phyloP scores from a whole-genome alignment of 2,797 vertebrate genomes.

The Benthosema pterotum region DNA sequence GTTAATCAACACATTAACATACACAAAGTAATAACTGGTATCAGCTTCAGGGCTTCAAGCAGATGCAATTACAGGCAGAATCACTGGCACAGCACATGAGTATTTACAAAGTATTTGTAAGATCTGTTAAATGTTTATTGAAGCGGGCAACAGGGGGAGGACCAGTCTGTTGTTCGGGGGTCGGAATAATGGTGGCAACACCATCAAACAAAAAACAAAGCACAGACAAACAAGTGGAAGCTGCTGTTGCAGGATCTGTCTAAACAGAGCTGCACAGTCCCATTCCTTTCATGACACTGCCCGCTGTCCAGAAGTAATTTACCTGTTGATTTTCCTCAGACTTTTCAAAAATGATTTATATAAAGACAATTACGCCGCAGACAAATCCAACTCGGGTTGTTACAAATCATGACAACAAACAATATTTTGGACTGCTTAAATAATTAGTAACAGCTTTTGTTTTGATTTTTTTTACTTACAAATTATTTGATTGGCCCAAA shows the following conservation, averaged over 20 bases:
- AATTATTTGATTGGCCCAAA: too few species aligned
- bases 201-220: conserved; percentile 36
- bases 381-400: too few species aligned
- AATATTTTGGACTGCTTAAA: too few species aligned
- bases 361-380: too few species aligned
- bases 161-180: conserved; percentile 26
- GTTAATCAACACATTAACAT: conserved; percentile 7
- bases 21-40: conserved; percentile 10
- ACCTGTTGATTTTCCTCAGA: too few species aligned
- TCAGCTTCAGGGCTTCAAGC: conserved; percentile 21
- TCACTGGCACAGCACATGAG: conserved; percentile 17
- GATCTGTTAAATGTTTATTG: conserved; percentile 14
- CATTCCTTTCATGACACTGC: too few species aligned
- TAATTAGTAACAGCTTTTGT: too few species aligned
- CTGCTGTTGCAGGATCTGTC: conserved; percentile 30
- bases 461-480: too few species aligned
- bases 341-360: too few species aligned
- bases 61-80: conserved; percentile 13
- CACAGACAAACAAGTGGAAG: conserved; percentile 37
- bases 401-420: too few species aligned
- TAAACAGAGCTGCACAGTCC: too few species aligned
- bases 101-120: conserved; percentile 12
- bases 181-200: conserved; percentile 16
- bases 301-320: too few species aligned
- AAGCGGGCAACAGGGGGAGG: conserved; percentile 32